These are phyloP conservation scores for Strongylocentrotus purpuratus DNA, from an alignment of 35 echinoderm and acorn worm genomes.

Conservation along the genomic window DNA sequence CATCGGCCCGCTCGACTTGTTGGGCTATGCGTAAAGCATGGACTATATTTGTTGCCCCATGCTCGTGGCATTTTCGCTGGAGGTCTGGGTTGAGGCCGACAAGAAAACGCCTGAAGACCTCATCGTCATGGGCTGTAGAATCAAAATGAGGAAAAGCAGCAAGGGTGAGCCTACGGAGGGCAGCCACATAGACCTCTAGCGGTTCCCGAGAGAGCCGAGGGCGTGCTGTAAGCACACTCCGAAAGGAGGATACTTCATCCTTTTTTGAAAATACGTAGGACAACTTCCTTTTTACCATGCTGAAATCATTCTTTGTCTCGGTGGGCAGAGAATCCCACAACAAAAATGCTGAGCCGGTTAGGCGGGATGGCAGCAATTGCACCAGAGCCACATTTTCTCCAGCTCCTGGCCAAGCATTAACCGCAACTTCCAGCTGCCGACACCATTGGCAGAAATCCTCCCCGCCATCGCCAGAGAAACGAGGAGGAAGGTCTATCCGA, in stretches of 20 bases:
- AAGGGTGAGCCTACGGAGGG: neutral
- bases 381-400: neutral
- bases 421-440: constrained; percentile 7
- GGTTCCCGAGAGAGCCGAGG: constrained; percentile 39
- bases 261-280: constrained; percentile 34
- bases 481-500: neutral
- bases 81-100: constrained; percentile 37
- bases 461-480: constrained; percentile 26
- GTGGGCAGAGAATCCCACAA: constrained; percentile 49
- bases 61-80: constrained; percentile 63
- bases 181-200: constrained; percentile 59
- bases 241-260: constrained; percentile 19
- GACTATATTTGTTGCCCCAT: constrained; percentile 42
- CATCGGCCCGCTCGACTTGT: constrained; percentile 30
- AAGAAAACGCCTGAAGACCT: constrained; percentile 63
- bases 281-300: neutral
- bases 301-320: neutral
- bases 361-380: constrained; percentile 39
- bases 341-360: constrained; percentile 41
- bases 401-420: neutral
- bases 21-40: constrained; percentile 40
- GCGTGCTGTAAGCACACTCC: constrained; percentile 40
- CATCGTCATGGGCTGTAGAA: constrained; percentile 10
- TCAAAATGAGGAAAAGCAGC: constrained; percentile 52
- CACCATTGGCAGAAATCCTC: constrained; percentile 32